Conservation (phyloP, 2,113 vertebrate species). For the Nesogale talazaci region DNA sequence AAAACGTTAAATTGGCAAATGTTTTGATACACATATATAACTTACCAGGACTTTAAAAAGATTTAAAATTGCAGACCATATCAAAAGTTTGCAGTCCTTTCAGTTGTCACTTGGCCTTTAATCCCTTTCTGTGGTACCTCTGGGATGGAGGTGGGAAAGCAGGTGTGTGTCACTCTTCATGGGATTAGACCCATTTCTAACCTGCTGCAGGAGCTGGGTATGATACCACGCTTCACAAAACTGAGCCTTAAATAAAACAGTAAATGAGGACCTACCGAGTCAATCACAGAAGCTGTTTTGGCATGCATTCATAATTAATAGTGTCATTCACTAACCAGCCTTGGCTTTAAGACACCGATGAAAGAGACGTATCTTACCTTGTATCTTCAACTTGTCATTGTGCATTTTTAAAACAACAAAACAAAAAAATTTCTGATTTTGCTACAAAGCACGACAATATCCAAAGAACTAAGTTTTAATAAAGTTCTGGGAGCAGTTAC, state of each 20-base stretch:
- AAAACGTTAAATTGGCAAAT: background rate
- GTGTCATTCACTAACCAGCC: background rate
- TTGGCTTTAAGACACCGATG: fast-evolving
- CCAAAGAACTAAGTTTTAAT: background rate
- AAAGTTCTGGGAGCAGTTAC: background rate
- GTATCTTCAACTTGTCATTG: background rate
- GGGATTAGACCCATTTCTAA: background rate
- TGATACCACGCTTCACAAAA: background rate
- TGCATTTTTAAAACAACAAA: background rate
- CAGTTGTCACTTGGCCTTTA: background rate
- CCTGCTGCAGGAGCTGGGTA: background rate
- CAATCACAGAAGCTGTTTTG: background rate
- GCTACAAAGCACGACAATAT: conserved; percentile 1
- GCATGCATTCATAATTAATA: background rate
- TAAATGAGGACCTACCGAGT: background rate
- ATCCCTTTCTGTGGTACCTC: background rate
- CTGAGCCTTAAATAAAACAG: background rate
- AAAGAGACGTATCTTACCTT: background rate
- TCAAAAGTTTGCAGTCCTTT: background rate
- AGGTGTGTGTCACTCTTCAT: background rate
- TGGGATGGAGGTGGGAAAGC: background rate
- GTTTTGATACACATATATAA: background rate
- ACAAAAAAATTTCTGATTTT: background rate
- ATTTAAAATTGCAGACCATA: conserved; percentile 47
- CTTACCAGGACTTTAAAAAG: background rate